Evolutionary conservation across 2,797 vertebrate species (phyloP).

Genomic region (Centropyge bicolor): DNA sequence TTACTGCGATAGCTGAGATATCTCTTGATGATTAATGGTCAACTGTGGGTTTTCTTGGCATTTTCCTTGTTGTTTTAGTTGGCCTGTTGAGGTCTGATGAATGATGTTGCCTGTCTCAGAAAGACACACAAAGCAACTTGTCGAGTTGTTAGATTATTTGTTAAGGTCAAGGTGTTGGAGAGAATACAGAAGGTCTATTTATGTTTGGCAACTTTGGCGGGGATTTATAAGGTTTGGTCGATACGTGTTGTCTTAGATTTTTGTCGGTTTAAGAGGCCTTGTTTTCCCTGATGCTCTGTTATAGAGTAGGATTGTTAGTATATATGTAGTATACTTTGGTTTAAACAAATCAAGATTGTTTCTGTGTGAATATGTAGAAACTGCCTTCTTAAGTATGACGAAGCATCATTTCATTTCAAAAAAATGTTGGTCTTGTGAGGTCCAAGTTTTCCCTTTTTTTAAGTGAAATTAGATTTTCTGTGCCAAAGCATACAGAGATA

Average conservation of each 20-base stretch:
- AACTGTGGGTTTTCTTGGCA: not conserved
- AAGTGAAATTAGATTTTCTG: not conserved
- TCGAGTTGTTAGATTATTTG: not conserved
- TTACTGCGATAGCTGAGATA: constrained; percentile 9
- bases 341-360: not conserved
- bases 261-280: not conserved
- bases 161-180: constrained; percentile 11
- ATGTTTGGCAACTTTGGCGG: not conserved
- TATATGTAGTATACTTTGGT: not conserved
- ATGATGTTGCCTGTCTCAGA: not conserved
- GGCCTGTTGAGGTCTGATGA: not conserved
- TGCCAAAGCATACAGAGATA: not conserved
- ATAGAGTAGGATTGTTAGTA: not conserved
- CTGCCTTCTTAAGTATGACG: not conserved
- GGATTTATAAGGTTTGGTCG: constrained; percentile 7
- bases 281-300: not conserved
- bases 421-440: not conserved
- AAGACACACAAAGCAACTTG: not conserved
- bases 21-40: not conserved
- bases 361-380: not conserved
- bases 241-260: not conserved
- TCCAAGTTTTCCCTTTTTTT: not conserved
- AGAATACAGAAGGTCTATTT: constrained; percentile 1
- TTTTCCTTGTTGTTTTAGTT: constrained; percentile 10
- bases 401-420: not conserved